phyloP scores from a whole-genome alignment of 2,888 invertebrate species.

The Caenorhabditis afra region DNA sequence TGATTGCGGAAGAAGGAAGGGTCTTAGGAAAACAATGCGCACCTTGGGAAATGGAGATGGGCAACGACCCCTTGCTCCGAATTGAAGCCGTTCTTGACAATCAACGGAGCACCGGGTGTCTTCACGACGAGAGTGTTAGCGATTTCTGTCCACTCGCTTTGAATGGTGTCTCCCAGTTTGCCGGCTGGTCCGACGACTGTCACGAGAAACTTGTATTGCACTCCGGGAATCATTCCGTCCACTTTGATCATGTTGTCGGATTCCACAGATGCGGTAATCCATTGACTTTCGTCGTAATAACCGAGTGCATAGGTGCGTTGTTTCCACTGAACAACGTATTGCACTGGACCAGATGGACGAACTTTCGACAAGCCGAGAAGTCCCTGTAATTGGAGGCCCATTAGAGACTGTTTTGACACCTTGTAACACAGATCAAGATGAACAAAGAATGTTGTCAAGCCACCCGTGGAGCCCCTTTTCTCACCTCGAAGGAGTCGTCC shows the following conservation, averaged over 20 bases:
- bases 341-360: conserved; percentile 62
- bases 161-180: conserved; percentile 71
- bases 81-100: conserved; percentile 71
- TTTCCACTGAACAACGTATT: conserved; percentile 72
- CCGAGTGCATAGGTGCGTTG: conserved; percentile 66
- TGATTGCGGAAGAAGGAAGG: conserved; percentile 20
- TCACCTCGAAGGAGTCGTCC: conserved; percentile 65
- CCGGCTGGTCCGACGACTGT: conserved; percentile 75
- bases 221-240: conserved; percentile 77
- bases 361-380: conserved; percentile 60
- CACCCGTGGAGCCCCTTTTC: conserved; percentile 7
- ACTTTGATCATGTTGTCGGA: conserved; percentile 68
- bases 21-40: conserved; percentile 31
- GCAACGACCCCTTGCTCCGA: conserved; percentile 73
- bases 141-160: conserved; percentile 74
- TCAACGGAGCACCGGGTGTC: conserved; percentile 61
- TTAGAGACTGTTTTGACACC: conserved; percentile 18
- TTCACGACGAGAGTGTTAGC: conserved; percentile 33
- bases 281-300: conserved; percentile 72
- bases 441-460: no score
- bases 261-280: conserved; percentile 80
- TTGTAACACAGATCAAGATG: conserved; percentile 7
- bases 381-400: conserved; percentile 48
- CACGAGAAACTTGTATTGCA: conserved; percentile 76
- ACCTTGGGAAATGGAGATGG: conserved; percentile 69